phyloP scores from a whole-genome alignment of 1,140 invertebrate species.

The Drosophila arawakana region DNA sequence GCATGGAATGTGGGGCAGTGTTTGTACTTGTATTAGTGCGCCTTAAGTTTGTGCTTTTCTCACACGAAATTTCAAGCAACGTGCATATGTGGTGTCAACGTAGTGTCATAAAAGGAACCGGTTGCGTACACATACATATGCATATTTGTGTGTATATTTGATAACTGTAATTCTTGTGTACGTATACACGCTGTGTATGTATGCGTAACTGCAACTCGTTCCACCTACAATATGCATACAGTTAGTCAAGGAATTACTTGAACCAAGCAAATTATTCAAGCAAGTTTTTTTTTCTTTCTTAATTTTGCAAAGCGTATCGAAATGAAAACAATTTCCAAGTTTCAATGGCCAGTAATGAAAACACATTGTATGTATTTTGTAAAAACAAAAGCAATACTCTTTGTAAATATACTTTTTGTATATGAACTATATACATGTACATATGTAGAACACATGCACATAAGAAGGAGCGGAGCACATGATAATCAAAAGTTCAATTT shows the following conservation, averaged over 20 bases:
- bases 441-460: too few species aligned
- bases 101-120: slow-evolving; percentile 14
- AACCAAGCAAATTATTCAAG: background rate
- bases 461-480: too few species aligned
- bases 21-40: background rate
- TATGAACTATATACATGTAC: too few species aligned
- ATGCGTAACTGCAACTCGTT: background rate
- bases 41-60: background rate
- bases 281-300: too few species aligned
- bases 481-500: too few species aligned
- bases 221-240: slow-evolving; percentile 1
- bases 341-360: too few species aligned
- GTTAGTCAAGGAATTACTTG: background rate
- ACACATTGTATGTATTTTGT: too few species aligned
- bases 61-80: background rate
- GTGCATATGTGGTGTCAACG: background rate
- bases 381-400: too few species aligned
- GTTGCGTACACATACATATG: slow-evolving; percentile 4
- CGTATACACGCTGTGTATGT: background rate
- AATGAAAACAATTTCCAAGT: too few species aligned
- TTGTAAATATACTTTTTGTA: too few species aligned
- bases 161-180: background rate
- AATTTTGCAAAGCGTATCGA: too few species aligned
- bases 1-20: background rate
- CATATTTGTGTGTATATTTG: background rate